Base-by-base conservation (phyloP, 2,797 vertebrate genomes). In the Telmatherina bonti region DNA sequence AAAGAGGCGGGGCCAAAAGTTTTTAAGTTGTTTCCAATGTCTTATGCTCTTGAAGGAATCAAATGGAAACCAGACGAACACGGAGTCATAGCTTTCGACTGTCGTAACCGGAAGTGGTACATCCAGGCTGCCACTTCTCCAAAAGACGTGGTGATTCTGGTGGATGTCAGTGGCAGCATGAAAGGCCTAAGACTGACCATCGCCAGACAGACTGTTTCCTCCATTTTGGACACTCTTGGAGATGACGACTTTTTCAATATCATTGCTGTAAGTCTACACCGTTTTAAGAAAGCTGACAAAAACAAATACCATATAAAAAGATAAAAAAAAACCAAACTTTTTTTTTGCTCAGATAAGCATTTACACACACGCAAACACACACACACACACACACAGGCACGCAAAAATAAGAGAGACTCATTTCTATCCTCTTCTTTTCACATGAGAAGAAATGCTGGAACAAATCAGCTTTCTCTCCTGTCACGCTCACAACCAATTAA, bases 231-330 rank as follows among this genome's bases (percentile, higher is more conserved):
- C 89, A 99, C 97, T 0, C 95, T 98, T 60, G 97, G 97, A 68
- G 97, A 99, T 8, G 97, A 99, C 33, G 97, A 99, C 92, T 99
- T 98, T 92, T 99, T 99, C 92, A 99, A 99, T 90, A 97, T 99
- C 75, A 98, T 99, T 76, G 97, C 97, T 33, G 97, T 98, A 87
- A 87, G 96, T 95, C 58, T 96, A 31, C 45, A 52, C n/a, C n/a
- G n/a, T n/a, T n/a, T n/a, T n/a, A n/a, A n/a, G n/a, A n/a, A n/a
- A n/a, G n/a, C n/a, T n/a, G n/a, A n/a, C n/a, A n/a, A n/a, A n/a
- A n/a, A n/a, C n/a, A n/a, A n/a, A n/a, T n/a, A n/a, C n/a, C n/a
- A n/a, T n/a, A n/a, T n/a, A n/a, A n/a, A n/a, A n/a, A n/a, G n/a
- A n/a, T n/a, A n/a, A n/a, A n/a, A n/a, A n/a, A n/a, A n/a, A n/a